These are phyloP conservation scores for Syngnathus typhle DNA, from an alignment of 2,113 vertebrate genomes.

Conservation along the genomic window DNA sequence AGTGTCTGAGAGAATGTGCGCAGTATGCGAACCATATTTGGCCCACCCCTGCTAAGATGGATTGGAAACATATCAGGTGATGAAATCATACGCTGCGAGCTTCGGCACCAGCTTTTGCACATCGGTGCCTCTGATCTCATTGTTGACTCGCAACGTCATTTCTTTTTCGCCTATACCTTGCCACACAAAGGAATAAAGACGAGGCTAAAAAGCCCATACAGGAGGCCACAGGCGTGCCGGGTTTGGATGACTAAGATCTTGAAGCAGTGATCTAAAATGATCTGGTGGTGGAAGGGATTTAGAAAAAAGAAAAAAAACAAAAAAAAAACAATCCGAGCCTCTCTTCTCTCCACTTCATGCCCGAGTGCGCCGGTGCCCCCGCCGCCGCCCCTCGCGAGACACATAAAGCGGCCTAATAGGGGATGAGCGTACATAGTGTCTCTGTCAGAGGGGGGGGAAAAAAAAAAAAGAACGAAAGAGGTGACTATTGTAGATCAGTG, in stretches of 20 bases:
- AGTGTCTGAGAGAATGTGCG: too few relatives aligned
- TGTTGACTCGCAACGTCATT: neutral
- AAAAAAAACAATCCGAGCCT: neutral
- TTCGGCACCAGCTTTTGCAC: neutral
- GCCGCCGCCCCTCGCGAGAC: conserved; percentile 38
- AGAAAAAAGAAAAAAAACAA: too few relatives aligned
- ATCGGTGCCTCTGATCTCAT: neutral
- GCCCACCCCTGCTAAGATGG: too few relatives aligned
- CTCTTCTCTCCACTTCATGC: conserved; percentile 25
- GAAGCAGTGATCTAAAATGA: conserved; percentile 15
- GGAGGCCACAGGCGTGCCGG: conserved; percentile 8
- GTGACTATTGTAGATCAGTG: conserved; percentile 41
- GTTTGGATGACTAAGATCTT: conserved; percentile 22
- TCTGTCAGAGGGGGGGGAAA: conserved; percentile 49
- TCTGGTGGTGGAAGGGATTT: conserved; percentile 1
- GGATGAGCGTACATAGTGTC: conserved; percentile 49
- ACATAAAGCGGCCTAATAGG: conserved; percentile 54
- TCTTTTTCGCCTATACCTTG: conserved; percentile 14
- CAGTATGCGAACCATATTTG: too few relatives aligned
- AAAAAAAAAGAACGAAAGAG: conserved; percentile 20
- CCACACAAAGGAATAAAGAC: conserved; percentile 2
- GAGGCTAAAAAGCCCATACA: neutral
- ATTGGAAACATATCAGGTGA: too few relatives aligned
- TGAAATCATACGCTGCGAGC: too few relatives aligned
- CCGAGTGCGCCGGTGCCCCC: conserved; percentile 31